Conservation (phyloP, 2,888 invertebrate species). For the Calliscelio sp. region DNA sequence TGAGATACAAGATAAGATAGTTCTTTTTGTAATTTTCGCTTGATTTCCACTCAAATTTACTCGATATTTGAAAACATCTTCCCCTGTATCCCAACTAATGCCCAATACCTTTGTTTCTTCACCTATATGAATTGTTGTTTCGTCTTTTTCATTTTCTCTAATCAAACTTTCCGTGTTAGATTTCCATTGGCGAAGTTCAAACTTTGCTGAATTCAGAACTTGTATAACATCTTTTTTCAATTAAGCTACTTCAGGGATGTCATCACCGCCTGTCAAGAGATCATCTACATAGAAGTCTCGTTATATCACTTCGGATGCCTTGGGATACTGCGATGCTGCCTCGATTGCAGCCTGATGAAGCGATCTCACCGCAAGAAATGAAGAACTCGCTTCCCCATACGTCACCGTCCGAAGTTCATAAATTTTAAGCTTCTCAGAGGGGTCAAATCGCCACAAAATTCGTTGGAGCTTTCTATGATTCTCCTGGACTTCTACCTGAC, state of each 20-base stretch:
- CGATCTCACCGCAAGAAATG: conserved; percentile 69
- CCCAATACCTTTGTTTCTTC: conserved; percentile 22
- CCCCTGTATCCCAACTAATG: neutral
- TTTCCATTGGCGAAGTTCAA: conserved; percentile 18
- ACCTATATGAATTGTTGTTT: neutral
- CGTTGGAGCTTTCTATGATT: conserved; percentile 74
- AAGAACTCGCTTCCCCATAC: conserved; percentile 75
- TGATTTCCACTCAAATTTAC: too few relatives aligned
- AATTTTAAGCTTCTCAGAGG: conserved; percentile 23
- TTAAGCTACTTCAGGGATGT: neutral
- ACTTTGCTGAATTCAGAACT: neutral
- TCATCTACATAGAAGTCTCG: conserved; percentile 14
- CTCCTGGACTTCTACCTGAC: conserved; percentile 64
- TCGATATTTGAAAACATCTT: neutral
- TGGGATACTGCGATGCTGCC: neutral
- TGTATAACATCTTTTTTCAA: neutral
- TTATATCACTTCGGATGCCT: neutral
- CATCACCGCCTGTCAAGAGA: neutral
- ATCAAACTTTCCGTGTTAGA: neutral
- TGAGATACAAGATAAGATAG: neutral
- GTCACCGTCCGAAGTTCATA: conserved; percentile 72
- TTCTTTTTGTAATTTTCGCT: conserved; percentile 5
- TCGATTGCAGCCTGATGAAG: neutral
- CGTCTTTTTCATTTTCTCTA: neutral
- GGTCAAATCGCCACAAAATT: conserved; percentile 77